Conservation (phyloP, 2,797 vertebrate species). For the Acanthornis magna region DNA sequence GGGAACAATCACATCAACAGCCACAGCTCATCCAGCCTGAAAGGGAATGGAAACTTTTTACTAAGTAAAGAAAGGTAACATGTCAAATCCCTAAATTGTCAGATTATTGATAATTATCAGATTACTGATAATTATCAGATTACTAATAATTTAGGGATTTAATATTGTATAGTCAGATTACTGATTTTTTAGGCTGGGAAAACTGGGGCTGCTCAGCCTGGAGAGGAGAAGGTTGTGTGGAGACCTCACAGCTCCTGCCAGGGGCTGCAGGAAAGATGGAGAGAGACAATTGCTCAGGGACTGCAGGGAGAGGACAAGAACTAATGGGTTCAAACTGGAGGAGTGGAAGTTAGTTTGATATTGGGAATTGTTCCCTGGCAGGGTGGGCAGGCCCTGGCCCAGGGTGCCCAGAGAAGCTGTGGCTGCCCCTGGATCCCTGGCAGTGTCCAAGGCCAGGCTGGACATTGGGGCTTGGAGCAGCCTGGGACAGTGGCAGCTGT, state of each 20-base stretch:
- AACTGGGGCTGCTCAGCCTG: neutral
- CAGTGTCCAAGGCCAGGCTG: neutral
- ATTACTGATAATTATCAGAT: neutral
- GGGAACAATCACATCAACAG: neutral
- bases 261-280: neutral
- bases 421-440: neutral
- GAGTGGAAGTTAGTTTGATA: too few relatives aligned
- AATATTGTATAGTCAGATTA: neutral
- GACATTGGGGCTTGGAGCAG: neutral
- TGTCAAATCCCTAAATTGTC: neutral
- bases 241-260: neutral
- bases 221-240: neutral
- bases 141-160: neutral
- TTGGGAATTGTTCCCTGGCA: neutral
- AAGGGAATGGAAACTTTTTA: neutral
- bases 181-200: neutral
- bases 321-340: too few relatives aligned
- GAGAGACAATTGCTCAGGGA: neutral
- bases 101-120: neutral
- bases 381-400: neutral
- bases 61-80: neutral
- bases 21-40: neutral
- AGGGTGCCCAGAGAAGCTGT: neutral
- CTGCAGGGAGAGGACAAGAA: neutral
- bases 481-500: neutral